Conservation (phyloP, 2,113 vertebrate genomes). For the Thinocorus orbignyianus region DNA sequence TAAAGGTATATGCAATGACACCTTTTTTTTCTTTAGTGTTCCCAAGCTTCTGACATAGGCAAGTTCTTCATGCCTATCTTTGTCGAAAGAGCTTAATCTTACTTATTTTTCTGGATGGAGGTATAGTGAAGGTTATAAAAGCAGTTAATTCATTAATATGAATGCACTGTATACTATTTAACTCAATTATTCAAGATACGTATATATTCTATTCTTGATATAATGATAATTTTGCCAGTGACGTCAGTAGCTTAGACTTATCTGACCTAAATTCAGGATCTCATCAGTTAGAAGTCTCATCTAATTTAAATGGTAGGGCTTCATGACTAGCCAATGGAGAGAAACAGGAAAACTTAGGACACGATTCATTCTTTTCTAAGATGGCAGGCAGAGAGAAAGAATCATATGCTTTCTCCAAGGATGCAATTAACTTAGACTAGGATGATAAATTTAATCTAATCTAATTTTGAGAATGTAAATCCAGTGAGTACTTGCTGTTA, state of each 20-base stretch:
- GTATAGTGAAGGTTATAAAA: not conserved
- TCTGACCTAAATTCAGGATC: not conserved
- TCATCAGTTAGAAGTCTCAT: not conserved
- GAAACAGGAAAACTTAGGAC: not conserved
- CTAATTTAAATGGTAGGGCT: not conserved
- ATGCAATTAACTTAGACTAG: not conserved
- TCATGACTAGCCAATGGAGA: not conserved
- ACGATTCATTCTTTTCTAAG: not conserved
- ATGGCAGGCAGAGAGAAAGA: not conserved
- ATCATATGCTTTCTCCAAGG: not conserved
- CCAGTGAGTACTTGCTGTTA: not conserved
- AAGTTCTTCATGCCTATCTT: not conserved
- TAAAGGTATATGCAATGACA: not conserved
- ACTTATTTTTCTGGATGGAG: not conserved
- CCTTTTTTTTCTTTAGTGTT: not conserved
- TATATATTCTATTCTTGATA: not conserved
- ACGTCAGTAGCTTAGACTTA: not conserved
- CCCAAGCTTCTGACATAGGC: not conserved
- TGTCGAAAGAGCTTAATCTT: fast-evolving
- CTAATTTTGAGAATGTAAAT: constrained; percentile 8
- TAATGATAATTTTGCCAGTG: not conserved
- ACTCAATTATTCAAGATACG: not conserved
- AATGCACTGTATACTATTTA: not conserved
- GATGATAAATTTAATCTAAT: not conserved
- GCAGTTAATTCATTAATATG: not conserved